Evolutionary conservation across 2,888 invertebrate species (phyloP), one percentile per base, ranked within the genome.

Genomic region (Campoletis raptor): DNA sequence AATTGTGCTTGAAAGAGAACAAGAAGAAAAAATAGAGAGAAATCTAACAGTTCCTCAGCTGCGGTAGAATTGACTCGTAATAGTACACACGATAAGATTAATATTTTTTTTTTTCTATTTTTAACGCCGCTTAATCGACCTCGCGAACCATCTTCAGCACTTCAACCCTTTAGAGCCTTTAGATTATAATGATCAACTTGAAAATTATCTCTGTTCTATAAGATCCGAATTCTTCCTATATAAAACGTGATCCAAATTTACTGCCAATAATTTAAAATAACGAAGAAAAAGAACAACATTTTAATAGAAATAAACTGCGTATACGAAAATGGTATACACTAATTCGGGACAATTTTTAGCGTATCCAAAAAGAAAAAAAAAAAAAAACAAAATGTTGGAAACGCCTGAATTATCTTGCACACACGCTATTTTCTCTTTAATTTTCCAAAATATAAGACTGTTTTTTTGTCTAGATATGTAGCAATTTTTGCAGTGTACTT

Each of bases 221-320:
- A 36, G 30, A 86, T 83, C 86, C 86, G 83, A 84, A 86, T 86
- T 86, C 85, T 86, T 86, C 85, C 86, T 67, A 30, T 30, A 30
- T 9, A 21, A 61, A 61, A 61, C 76, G 69, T 72, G 81, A 69
- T 81, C 83, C 76, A 83, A 86, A 84, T 78, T 77, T 64, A 86
- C 86, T 86, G 86, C 86, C 86, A 86, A 86, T 81, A 8, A 69
- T 54, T 7, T 24, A 78, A 66, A 24, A 74, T 24, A 74, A 40
- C 30, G 48, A 48, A 67, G 74, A 42, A 21, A 37, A 40, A 48
- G 36, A 45, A 18, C 15, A 66, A 69, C 80, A 69, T 85, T 85
- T 57, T 37, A 61, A 36, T n/a, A 45, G 61, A 67, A 67, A 67
- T 18, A 21, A 45, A 64, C 8, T 24, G 15, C 54, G 9, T 48